A percentile compares a stretch with the other conserved stretches of the same genome.
These are phyloP conservation scores for Microtus pennsylvanicus DNA, from an alignment of 2,113 vertebrate genomes.

Conservation along the genomic window DNA sequence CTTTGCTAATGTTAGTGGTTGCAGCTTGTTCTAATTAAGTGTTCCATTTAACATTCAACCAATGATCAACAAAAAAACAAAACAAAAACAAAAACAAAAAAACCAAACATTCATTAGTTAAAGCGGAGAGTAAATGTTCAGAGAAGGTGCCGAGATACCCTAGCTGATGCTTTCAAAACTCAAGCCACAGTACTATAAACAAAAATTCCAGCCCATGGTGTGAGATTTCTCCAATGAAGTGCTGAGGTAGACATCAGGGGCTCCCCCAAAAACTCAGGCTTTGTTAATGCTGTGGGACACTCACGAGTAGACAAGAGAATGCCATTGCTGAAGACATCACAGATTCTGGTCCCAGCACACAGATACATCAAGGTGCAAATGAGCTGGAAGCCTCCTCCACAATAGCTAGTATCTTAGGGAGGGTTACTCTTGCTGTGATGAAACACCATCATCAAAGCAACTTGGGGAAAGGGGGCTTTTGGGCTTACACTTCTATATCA, in stretches of 20 bases:
- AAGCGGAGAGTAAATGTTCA: background rate
- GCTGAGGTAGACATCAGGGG: background rate
- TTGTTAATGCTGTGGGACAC: background rate
- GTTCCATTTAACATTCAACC: background rate
- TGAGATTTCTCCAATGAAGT: background rate
- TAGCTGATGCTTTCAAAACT: background rate
- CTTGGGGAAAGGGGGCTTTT: background rate
- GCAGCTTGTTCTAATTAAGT: background rate
- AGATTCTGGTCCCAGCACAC: background rate
- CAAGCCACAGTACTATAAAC: background rate
- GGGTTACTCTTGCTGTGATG: background rate
- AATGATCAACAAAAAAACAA: background rate
- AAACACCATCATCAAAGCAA: background rate
- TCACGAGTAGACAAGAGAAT: background rate
- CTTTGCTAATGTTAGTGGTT: slow-evolving; percentile 1
- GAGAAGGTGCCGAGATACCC: background rate
- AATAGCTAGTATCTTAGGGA: no score
- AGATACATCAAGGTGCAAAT: background rate
- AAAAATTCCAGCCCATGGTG: background rate
- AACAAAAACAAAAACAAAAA: no score
- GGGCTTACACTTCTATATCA: background rate
- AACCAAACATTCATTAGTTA: background rate
- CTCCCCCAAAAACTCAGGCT: no score
- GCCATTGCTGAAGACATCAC: background rate
- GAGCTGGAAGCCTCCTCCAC: background rate